Percentiles rank a stretch among this genome's conserved stretches.
Conservation (phyloP, 2,888 invertebrate genomes). For the Girardia tigrina region DNA sequence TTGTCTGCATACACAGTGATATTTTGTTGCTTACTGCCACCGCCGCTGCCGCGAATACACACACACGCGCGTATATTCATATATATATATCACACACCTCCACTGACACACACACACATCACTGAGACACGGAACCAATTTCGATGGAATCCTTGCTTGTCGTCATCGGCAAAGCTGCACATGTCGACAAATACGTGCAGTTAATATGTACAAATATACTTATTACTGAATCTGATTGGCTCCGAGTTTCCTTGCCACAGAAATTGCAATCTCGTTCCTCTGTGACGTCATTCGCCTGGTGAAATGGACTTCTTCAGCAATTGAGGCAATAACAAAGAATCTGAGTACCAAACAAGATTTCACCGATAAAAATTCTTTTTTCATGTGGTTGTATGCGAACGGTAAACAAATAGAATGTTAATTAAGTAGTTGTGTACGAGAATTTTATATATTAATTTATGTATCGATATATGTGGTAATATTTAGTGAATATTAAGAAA, state of each 20-base stretch:
- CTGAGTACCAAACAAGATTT: background rate
- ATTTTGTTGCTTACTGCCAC: background rate
- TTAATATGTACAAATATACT: constrained; percentile 13
- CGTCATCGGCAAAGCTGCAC: background rate
- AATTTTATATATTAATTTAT: too few relatives aligned
- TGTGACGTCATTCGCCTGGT: constrained; percentile 10
- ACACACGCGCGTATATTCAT: too few relatives aligned
- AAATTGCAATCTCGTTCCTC: constrained; percentile 14
- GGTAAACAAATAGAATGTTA: background rate
- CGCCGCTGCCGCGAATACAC: background rate
- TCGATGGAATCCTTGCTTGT: background rate
- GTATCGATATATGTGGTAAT: too few relatives aligned
- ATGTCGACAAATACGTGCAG: constrained; percentile 11
- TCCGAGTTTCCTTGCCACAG: constrained; percentile 4
- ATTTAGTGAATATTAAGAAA: too few relatives aligned
- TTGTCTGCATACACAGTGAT: constrained; percentile 5
- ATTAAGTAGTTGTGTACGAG: background rate
- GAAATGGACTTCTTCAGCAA: background rate
- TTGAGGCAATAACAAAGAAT: constrained; percentile 23
- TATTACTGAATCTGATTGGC: constrained; percentile 16
- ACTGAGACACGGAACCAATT: constrained; percentile 7
- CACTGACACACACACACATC: too few relatives aligned
- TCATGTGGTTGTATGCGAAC: background rate
- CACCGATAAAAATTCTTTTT: background rate
- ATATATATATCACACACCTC: too few relatives aligned